Evolutionary conservation across 1,140 invertebrate species (phyloP), one percentile per base, ranked within the genome.

Genomic region (Conus ventricosus): DNA sequence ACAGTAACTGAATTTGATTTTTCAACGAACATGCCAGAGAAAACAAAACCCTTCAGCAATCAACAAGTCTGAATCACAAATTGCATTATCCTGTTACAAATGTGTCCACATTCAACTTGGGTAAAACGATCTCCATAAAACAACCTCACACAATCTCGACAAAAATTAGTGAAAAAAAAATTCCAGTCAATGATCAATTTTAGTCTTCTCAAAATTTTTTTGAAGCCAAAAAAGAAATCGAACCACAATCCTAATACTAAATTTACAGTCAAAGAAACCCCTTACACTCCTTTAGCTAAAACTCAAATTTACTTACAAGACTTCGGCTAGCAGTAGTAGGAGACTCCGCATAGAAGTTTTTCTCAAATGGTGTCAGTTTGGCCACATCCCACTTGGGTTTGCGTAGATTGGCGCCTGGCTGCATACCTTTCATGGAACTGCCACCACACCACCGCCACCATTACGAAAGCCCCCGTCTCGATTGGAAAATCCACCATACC

Each of bases 311-410:
- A 93, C 94, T 93, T 91, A 95, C 95, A 67, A 90, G 91, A 83
- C 91, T 89, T 91, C 96, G 93, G 71, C 96, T 96, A 75, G 97
- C 93, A 27, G 98, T 97, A 95, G 97, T 97, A 5, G 96, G 96
- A 95, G 98, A 97, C 83, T 98, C 97, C 88, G 97, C 96, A 94
- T 99, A 99, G 93, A 99, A 98, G 95, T 99, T 97, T 95, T 99
- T 99, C 88, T 97, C 96, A 94, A 99, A 99, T 60, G 97, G 97
- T 90, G 97, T 96, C 39, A 99, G 95, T 89, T 97, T 96, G 83
- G 97, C 96, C 88, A 97, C 93, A 91, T 98, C 97, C 98, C 98
- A 99, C 88, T 96, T 96, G 10, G 98, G 98, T 93, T 98, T 98
- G 6, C 97, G 96, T 75, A 99, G 95, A 84, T 96, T 96, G 87